Evolutionary conservation across 2,888 invertebrate genomes (phyloP), one percentile per base, ranked within the genome.

Genomic region (Ametastegia equiseti): DNA sequence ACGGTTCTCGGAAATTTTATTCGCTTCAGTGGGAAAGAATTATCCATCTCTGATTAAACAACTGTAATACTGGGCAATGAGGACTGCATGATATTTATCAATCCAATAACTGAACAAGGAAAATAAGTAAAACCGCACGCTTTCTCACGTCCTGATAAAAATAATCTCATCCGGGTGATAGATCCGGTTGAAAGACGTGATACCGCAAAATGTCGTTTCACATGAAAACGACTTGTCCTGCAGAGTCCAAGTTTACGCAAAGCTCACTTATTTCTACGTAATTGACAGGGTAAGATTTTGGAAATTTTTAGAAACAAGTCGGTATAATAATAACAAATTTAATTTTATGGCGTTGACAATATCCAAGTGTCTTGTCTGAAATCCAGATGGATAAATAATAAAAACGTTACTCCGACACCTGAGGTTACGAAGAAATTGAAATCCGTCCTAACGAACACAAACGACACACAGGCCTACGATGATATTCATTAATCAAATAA

Each of bases 271-370:
- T 33, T 63, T 63, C 7, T 63, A 5, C 63, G 15, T 7, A 36
- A n/a, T 63, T 1, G n/a, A 33, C n/a, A 63, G 63, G 33, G 33
- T n/a, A 33, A 63, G 2, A 33, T 54, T 54, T 30, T 15, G 15
- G 30, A 13, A 30, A 33, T 63, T 15, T 36, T 23, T n/a, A 7
- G n/a, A 33, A 33, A 33, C n/a, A 67, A 19, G 27, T 71, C n/a
- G n/a, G n/a, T n/a, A n/a, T 54, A 85, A 85, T 86, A 86, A 77
- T 85, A 87, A 85, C 84, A 86, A 82, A 80, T 86, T 84, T 85
- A 85, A 84, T 87, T 83, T 42, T 67, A 83, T 69, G 80, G 73
- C 78, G 81, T 81, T 84, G 79, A 82, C 82, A 85, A 83, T 84
- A 60, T 80, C 81, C 50, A 47, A 83, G 80, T 83, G 69, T 81